Evolutionary conservation across 2,797 vertebrate genomes (phyloP).

Genomic region (Sebastes iracundus): DNA sequence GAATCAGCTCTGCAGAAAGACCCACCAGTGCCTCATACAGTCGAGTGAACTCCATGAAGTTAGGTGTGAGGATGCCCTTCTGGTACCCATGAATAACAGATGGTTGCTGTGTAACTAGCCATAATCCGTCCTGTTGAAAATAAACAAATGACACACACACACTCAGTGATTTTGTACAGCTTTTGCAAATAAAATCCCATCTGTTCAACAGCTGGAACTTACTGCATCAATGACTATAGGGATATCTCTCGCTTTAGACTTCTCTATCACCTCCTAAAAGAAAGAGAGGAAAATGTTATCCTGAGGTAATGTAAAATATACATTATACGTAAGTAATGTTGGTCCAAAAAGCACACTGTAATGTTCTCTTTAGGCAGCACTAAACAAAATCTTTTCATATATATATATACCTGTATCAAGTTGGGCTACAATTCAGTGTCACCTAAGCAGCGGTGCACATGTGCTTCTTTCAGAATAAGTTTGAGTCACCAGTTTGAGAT

Average conservation of each 20-base stretch:
- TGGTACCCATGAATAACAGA: constrained; percentile 93
- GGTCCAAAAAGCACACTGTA: not conserved
- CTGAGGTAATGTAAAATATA: not conserved
- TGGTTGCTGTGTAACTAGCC: constrained; percentile 93
- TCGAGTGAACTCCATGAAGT: constrained; percentile 93
- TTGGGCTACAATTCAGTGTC: not conserved
- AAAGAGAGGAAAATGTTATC: constrained; percentile 22
- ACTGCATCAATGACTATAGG: constrained; percentile 96
- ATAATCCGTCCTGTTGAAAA: constrained; percentile 92
- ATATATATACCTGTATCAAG: not conserved
- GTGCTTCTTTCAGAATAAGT: not conserved
- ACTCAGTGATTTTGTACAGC: not conserved
- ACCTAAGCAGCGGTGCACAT: not conserved
- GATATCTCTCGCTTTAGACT: constrained; percentile 89
- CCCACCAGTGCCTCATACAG: constrained; percentile 94
- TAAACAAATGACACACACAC: not conserved
- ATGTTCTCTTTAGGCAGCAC: not conserved
- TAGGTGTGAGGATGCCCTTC: constrained; percentile 94
- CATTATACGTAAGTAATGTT: not conserved
- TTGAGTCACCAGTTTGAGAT: not conserved
- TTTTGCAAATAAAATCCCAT: constrained; percentile 25
- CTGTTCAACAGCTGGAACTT: constrained; percentile 70
- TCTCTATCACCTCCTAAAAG: constrained; percentile 92
- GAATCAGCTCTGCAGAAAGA: not conserved
- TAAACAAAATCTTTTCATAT: not conserved